phyloP scores from a whole-genome alignment of 2,797 vertebrate species.

The Trematomus bernacchii region DNA sequence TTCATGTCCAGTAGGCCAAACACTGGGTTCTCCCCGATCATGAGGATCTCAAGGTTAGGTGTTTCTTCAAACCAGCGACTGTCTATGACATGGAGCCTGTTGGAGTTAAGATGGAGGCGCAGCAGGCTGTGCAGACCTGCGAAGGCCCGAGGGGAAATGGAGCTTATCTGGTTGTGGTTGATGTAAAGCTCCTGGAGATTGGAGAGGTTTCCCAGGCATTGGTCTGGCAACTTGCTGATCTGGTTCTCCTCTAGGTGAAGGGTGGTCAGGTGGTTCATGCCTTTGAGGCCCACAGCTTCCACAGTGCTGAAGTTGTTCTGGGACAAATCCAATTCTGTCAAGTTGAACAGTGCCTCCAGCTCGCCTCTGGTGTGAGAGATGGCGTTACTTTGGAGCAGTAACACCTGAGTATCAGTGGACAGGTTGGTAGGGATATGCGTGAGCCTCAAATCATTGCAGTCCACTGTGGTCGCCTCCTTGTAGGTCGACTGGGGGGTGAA shows the following conservation, averaged over 20 bases:
- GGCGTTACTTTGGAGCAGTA: constrained; percentile 96
- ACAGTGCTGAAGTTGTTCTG: constrained; percentile 98
- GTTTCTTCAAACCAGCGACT: constrained; percentile 97
- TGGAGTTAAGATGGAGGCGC: constrained; percentile 97
- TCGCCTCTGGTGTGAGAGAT: constrained; percentile 92
- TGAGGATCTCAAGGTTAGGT: constrained; percentile 97
- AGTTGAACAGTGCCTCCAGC: constrained; percentile 92
- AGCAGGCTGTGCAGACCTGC: constrained; percentile 91
- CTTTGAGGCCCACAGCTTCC: constrained; percentile 91
- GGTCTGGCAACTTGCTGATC: constrained; percentile 92
- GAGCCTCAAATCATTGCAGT: constrained; percentile 96
- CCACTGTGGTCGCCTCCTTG: constrained; percentile 96
- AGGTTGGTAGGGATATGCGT: constrained; percentile 94
- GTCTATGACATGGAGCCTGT: constrained; percentile 93
- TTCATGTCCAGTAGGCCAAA: constrained; percentile 97
- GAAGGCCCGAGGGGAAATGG: constrained; percentile 93
- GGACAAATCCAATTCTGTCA: constrained; percentile 97
- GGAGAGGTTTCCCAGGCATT: constrained; percentile 93
- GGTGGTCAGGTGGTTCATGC: constrained; percentile 94
- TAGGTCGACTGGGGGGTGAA: constrained; percentile 99
- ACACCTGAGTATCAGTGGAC: constrained; percentile 95
- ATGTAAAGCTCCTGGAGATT: constrained; percentile 98
- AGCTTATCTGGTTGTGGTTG: constrained; percentile 97
- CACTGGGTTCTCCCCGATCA: constrained; percentile 99
- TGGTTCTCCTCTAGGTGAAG: constrained; percentile 98